These are phyloP conservation scores for Triplophysa siluroides DNA, from an alignment of 2,113 vertebrate species.

Conservation along the genomic window DNA sequence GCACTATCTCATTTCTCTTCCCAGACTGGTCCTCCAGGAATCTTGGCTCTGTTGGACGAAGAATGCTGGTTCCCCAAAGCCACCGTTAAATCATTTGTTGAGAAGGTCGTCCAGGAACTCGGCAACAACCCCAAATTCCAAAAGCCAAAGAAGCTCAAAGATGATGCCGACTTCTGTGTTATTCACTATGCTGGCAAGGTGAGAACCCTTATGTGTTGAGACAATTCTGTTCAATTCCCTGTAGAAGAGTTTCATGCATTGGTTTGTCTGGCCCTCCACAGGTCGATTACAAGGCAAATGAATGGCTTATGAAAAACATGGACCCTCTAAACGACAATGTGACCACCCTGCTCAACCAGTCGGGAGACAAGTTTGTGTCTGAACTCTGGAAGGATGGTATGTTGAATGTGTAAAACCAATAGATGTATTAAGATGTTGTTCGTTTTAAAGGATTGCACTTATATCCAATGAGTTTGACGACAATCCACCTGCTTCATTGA, in stretches of 20 bases:
- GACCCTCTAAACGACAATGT: slow-evolving; percentile 98
- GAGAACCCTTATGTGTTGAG: neutral
- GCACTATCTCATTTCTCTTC: neutral
- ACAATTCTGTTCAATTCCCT: neutral
- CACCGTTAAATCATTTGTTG: slow-evolving; percentile 93
- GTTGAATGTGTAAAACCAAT: slow-evolving; percentile 35
- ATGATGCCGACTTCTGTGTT: slow-evolving; percentile 97
- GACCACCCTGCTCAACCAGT: slow-evolving; percentile 94
- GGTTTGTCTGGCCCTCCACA: slow-evolving; percentile 55
- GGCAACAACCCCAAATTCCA: slow-evolving; percentile 96
- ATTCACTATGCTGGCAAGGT: slow-evolving; percentile 98
- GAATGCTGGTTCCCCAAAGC: slow-evolving; percentile 99
- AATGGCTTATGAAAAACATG: slow-evolving; percentile 99
- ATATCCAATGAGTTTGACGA: slow-evolving; percentile 3
- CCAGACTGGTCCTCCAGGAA: slow-evolving; percentile 93
- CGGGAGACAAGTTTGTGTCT: slow-evolving; percentile 92
- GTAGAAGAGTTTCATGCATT: neutral
- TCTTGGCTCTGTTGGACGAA: slow-evolving; percentile 93
- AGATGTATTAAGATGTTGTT: neutral
- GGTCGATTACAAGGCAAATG: slow-evolving; percentile 98
- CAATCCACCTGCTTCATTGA: slow-evolving; percentile 36
- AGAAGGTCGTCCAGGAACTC: slow-evolving; percentile 95
- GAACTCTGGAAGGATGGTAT: slow-evolving; percentile 99
- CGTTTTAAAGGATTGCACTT: neutral
- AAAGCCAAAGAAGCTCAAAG: slow-evolving; percentile 93